phyloP scores from a whole-genome alignment of 2,797 vertebrate genomes.

The Platalea minor region DNA sequence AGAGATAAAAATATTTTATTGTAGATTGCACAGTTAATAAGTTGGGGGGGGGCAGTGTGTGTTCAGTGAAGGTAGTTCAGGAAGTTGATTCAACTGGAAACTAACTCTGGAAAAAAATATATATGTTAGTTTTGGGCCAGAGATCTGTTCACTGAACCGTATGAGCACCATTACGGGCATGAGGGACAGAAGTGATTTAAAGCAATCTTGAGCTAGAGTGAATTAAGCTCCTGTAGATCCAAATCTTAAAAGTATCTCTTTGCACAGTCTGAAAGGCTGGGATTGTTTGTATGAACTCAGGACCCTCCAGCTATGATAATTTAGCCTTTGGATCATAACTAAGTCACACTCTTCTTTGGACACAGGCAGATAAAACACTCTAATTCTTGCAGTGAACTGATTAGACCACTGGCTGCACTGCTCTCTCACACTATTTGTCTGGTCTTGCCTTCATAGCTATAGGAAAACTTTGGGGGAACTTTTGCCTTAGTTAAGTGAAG shows the following conservation, averaged over 20 bases:
- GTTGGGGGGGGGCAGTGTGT: not conserved
- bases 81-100: not conserved
- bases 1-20: not conserved
- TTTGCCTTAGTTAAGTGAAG: not conserved
- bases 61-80: not conserved
- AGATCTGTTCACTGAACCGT: not conserved
- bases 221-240: not conserved
- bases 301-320: not conserved
- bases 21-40: not conserved
- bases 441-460: not conserved
- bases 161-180: not conserved
- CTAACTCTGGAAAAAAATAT: not conserved
- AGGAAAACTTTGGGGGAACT: not conserved
- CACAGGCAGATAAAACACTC: not conserved
- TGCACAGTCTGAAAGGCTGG: not conserved
- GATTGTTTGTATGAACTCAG: not conserved
- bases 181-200: not conserved
- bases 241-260: not conserved
- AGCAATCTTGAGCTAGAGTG: not conserved
- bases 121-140: not conserved
- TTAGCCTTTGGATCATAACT: not conserved
- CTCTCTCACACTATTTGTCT: not conserved
- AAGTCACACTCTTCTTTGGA: not conserved
- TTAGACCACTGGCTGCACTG: not conserved
- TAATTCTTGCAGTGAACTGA: not conserved